A percentile compares a stretch with the other conserved stretches of the same genome.
Evolutionary conservation across 2,113 vertebrate species (phyloP).

Genomic region (Daphoenositta chrysoptera): DNA sequence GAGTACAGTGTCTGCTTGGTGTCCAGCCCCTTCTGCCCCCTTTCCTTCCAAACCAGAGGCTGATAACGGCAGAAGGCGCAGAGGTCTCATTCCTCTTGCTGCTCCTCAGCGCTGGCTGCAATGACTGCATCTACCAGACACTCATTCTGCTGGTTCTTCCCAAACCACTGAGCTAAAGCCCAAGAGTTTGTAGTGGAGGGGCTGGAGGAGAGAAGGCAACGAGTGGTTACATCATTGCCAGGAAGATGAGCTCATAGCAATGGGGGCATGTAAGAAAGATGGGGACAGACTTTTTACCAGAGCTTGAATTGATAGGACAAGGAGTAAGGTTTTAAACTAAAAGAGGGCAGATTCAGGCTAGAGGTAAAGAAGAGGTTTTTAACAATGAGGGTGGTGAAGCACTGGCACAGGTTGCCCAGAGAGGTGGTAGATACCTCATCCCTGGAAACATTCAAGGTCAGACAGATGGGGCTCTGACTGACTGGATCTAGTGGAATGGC

Average conservation of each 20-base stretch:
- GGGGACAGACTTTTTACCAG: background rate
- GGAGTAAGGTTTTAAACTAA: background rate
- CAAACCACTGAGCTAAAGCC: background rate
- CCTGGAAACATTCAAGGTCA: background rate
- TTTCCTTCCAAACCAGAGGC: background rate
- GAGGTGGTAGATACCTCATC: background rate
- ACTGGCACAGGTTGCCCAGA: background rate
- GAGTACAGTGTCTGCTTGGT: background rate
- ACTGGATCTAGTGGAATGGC: background rate
- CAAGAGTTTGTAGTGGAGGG: background rate
- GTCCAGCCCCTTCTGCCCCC: background rate
- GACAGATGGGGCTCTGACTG: background rate
- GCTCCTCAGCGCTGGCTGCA: background rate
- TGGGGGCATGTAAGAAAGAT: background rate
- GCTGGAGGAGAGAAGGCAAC: background rate
- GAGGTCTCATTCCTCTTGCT: background rate
- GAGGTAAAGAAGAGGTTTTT: background rate
- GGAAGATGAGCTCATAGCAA: background rate
- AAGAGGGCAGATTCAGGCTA: background rate
- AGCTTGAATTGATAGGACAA: background rate
- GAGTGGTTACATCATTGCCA: background rate
- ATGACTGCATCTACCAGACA: background rate
- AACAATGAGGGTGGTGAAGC: background rate
- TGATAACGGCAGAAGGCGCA: background rate
- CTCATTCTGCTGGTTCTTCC: background rate